Percentiles rank a stretch among this genome's conserved stretches.
Evolutionary conservation across 2,797 vertebrate genomes (phyloP).

Genomic region (Sebastes hubbsi): DNA sequence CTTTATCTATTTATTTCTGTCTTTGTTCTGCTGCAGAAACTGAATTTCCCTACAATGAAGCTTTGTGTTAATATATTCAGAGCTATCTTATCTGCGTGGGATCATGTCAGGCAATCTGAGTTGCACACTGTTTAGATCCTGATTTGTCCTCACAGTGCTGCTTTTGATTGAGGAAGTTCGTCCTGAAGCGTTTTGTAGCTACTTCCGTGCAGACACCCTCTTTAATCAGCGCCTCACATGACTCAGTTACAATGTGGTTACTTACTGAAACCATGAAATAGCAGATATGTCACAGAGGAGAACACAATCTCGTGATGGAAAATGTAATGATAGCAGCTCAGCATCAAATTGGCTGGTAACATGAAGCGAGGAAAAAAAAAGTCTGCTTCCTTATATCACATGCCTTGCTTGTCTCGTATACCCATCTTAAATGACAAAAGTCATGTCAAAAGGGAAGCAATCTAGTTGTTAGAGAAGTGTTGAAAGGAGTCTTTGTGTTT

Average conservation of each 20-base stretch:
- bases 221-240: conserved; percentile 64
- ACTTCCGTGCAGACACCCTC: conserved; percentile 59
- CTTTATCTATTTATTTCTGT: not conserved
- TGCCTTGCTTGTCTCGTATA: not conserved
- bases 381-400: conserved; percentile 37
- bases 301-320: conserved; percentile 38
- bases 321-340: not conserved
- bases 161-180: conserved; percentile 54
- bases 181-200: not conserved
- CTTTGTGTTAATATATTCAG: not conserved
- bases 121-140: not conserved
- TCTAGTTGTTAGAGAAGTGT: not conserved
- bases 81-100: not conserved
- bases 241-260: conserved; percentile 19
- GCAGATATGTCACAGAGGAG: conserved; percentile 37
- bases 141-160: not conserved
- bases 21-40: not conserved
- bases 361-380: not conserved
- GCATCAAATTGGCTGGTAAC: not conserved
- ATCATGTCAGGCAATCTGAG: not conserved
- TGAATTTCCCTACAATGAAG: too few relatives aligned
- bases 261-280: conserved; percentile 43
- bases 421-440: not conserved
- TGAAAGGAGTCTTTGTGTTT: conserved; percentile 24
- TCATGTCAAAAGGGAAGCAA: not conserved